These are phyloP conservation scores for Grallaria varia DNA, from an alignment of 2,113 vertebrate species.

Conservation along the genomic window DNA sequence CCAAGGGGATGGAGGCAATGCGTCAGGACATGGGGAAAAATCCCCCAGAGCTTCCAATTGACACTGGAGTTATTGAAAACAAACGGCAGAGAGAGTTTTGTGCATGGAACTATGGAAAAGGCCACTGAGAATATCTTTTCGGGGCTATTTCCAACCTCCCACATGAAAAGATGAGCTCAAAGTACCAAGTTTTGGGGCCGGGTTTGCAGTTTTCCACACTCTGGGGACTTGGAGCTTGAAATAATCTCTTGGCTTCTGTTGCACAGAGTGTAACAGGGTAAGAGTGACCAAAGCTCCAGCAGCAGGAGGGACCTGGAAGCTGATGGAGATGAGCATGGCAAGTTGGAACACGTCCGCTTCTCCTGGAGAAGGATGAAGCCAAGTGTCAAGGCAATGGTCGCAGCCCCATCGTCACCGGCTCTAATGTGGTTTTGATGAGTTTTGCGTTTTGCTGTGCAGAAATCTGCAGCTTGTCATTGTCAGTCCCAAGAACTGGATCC, in stretches of 20 bases:
- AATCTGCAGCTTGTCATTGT: background rate
- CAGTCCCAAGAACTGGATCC: conserved; percentile 2
- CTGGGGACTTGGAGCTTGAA: background rate
- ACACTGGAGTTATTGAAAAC: background rate
- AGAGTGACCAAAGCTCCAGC: background rate
- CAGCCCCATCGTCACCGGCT: background rate
- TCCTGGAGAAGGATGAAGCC: background rate
- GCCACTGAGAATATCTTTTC: background rate
- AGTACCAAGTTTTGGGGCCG: background rate
- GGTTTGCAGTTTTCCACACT: background rate
- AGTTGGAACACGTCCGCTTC: background rate
- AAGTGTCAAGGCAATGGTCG: background rate
- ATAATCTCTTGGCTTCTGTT: background rate
- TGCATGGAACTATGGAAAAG: background rate
- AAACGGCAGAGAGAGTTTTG: background rate
- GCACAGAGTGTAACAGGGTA: background rate
- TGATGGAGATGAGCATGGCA: background rate
- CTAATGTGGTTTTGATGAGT: background rate
- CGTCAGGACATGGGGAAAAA: conserved; percentile 21
- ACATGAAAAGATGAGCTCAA: background rate
- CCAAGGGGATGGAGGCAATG: background rate
- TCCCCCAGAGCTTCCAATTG: background rate
- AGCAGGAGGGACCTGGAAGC: background rate
- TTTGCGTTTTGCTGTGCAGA: background rate
- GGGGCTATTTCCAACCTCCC: background rate